phyloP scores from a whole-genome alignment of 1,140 invertebrate species.

The Apis laboriosa region DNA sequence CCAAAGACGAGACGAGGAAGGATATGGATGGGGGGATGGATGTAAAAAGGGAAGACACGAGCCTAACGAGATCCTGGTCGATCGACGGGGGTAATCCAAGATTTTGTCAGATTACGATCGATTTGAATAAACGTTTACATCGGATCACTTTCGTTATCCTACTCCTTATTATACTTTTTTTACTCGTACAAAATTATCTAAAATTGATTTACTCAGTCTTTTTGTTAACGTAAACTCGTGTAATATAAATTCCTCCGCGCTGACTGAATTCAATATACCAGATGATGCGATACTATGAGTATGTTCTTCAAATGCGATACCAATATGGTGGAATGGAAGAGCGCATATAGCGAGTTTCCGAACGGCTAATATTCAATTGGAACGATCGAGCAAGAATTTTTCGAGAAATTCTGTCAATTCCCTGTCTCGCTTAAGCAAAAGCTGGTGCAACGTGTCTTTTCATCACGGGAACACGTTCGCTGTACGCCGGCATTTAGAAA shows the following conservation, averaged over 20 bases:
- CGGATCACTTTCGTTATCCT: too few relatives aligned
- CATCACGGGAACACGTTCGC: conserved; percentile 28
- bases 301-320: too few relatives aligned
- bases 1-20: conserved; percentile 14
- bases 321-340: too few relatives aligned
- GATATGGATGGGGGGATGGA: conserved; percentile 32
- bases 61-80: conserved; percentile 56
- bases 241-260: too few relatives aligned
- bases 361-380: conserved; percentile 16
- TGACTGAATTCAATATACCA: too few relatives aligned
- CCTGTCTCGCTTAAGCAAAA: conserved; percentile 12
- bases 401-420: conserved; percentile 39
- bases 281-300: too few relatives aligned
- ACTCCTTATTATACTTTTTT: too few relatives aligned
- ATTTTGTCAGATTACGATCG: conserved; percentile 33
- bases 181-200: too few relatives aligned
- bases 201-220: too few relatives aligned
- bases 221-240: too few relatives aligned
- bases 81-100: conserved; percentile 58
- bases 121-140: conserved; percentile 47
- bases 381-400: background rate
- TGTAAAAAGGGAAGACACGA: conserved; percentile 53
- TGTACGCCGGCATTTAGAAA: conserved; percentile 40
- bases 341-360: background rate
- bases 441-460: conserved; percentile 13